These are phyloP conservation scores for Cylindroiulus punctatus DNA, from an alignment of 2,888 invertebrate genomes.

Conservation along the genomic window DNA sequence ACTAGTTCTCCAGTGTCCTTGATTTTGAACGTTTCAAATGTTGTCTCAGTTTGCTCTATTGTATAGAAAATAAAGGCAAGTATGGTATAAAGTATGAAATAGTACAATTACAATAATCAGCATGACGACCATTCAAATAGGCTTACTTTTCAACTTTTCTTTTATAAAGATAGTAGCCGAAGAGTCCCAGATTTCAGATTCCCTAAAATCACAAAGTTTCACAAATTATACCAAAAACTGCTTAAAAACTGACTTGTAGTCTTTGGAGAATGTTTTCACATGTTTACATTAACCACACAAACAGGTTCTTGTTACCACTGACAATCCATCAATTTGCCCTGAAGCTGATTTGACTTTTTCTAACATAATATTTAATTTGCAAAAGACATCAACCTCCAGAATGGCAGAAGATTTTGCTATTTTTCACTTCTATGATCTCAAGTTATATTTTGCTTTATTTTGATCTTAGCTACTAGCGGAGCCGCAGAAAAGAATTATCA, in stretches of 20 bases:
- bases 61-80: background rate
- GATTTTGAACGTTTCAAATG: background rate
- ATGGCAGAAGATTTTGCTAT: no score
- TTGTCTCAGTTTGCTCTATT: background rate
- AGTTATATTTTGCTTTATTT: no score
- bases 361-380: no score
- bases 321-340: no score
- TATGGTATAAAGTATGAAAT: background rate
- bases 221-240: no score
- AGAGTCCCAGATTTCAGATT: background rate
- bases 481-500: no score
- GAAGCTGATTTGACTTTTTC: no score
- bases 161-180: background rate
- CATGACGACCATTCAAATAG: background rate
- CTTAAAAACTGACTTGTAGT: background rate
- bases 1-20: background rate
- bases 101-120: background rate
- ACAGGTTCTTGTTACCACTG: no score
- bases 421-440: no score
- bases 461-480: no score
- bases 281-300: no score
- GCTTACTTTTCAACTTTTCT: background rate
- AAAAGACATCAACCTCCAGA: no score
- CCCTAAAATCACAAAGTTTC: background rate
- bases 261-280: background rate